These are phyloP conservation scores for Spilosoma lubricipeda DNA, from an alignment of 2,888 invertebrate species.

Conservation along the genomic window DNA sequence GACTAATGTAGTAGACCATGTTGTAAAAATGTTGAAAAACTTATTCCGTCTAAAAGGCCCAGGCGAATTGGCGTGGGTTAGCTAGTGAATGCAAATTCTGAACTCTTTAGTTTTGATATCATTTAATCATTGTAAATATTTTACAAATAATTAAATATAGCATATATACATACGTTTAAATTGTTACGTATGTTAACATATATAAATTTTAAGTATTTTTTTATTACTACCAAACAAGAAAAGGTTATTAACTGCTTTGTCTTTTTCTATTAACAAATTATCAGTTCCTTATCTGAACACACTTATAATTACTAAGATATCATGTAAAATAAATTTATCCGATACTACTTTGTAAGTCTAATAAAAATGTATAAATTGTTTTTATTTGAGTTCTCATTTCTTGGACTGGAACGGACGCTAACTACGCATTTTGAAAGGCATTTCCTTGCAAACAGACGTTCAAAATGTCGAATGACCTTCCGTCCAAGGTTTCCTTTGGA, in stretches of 20 bases:
- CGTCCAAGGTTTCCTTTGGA: neutral
- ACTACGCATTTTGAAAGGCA: conserved; percentile 10
- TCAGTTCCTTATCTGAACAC: neutral
- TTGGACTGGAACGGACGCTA: conserved; percentile 1
- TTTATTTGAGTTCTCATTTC: neutral
- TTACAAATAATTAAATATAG: too few species aligned
- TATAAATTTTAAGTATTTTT: neutral
- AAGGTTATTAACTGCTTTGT: neutral
- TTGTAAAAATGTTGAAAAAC: too few species aligned
- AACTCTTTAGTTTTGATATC: neutral
- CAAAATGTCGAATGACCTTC: neutral
- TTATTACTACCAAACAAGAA: neutral
- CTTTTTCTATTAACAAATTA: neutral
- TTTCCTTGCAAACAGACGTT: neutral
- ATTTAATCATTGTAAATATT: too few species aligned
- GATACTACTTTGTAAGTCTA: neutral
- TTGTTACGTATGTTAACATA: neutral
- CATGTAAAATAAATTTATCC: neutral
- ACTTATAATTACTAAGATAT: neutral
- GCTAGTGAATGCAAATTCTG: too few species aligned
- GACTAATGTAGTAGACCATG: too few species aligned
- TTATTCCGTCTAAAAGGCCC: too few species aligned
- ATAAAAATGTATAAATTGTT: neutral
- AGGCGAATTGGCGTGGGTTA: too few species aligned
- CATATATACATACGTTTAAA: neutral